Evolutionary conservation across 2,113 vertebrate genomes (phyloP).

Genomic region (Corythoichthys intestinalis): DNA sequence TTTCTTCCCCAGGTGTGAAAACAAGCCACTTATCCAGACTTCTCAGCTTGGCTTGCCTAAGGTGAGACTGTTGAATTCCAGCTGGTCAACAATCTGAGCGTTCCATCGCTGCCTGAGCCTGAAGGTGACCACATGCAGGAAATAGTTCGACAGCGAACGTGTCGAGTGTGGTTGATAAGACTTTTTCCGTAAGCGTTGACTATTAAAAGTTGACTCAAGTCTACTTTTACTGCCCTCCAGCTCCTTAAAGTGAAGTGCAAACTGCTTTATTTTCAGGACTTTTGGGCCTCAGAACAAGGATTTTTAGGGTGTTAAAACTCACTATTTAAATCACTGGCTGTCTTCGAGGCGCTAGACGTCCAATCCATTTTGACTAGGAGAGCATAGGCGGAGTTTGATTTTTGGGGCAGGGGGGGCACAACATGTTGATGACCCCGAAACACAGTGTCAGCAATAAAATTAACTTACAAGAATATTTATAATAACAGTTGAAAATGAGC

Average conservation of each 20-base stretch:
- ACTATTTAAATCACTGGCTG: no score
- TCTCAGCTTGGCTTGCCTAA: conserved; percentile 8
- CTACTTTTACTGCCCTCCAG: conserved; percentile 12
- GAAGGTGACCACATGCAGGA: conserved; percentile 35
- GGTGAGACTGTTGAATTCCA: conserved; percentile 27
- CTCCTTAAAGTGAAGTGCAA: conserved; percentile 1
- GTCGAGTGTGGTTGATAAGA: conserved; percentile 20
- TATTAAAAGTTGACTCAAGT: conserved; percentile 20
- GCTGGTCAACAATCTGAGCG: conserved; percentile 30
- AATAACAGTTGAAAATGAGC: no score
- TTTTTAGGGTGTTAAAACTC: not conserved
- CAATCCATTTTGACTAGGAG: no score
- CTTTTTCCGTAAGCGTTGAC: conserved; percentile 19
- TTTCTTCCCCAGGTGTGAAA: not conserved
- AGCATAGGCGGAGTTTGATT: no score
- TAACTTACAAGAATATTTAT: no score
- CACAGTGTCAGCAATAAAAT: no score
- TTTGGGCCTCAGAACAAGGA: not conserved
- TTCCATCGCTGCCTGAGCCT: conserved; percentile 32
- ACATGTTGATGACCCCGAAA: no score
- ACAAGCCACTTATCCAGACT: not conserved
- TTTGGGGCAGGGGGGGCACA: no score
- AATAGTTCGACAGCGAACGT: conserved; percentile 21
- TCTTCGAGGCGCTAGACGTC: no score
- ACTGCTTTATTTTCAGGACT: not conserved